Base-by-base conservation (phyloP, 1,140 invertebrate genomes). In the Drosophila ananassae region DNA sequence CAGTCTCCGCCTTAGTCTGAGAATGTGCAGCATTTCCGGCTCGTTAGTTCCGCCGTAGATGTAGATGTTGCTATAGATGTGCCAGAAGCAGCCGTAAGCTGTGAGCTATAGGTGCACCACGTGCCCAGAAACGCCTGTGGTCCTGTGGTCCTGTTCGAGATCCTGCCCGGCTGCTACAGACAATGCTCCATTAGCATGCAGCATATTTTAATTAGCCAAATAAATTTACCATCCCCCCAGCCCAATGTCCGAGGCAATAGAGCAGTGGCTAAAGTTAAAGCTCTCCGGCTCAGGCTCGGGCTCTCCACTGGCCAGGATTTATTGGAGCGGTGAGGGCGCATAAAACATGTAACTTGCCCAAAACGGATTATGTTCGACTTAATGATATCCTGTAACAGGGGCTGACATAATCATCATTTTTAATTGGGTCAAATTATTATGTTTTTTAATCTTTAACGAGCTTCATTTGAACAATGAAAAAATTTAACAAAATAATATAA, bases 201-300 rank as follows among this genome's bases (percentile, higher is more conserved):
- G 85, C 82, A 85, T 85, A 85, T 85, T 85, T 85, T 85, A 85
- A 85, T 85, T 85, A 85, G 82, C 74, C 78, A 85, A 82, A 85
- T 85, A 85, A 89, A 85, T 85, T 85, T 66, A 64, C 72, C 79
- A 87, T 87, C 58, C 55, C 61, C 48, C 67, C 48, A 28, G 4
- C 25, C 25, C 25, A 28, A 28, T 48, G 77, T 57, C 50, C 46
- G 39, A 51, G 46, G 52, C 34, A 39, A 44, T 21, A 22, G 17
- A 10, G 7, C 17, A 47, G 44, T 47, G 9, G 44, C 44, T 47
- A 24, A 47, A 47, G 44, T 47, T 22, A 47, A 47, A 47, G 44
- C 44, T 47, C 41, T 37, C 7, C 24, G 24, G 24, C 24, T 24
- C 48, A 9, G 47, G 47, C 13, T 22, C 46, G 47, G 44, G 17